These are phyloP conservation scores for Percopsis transmontana DNA, from an alignment of 2,113 vertebrate genomes.

Conservation along the genomic window DNA sequence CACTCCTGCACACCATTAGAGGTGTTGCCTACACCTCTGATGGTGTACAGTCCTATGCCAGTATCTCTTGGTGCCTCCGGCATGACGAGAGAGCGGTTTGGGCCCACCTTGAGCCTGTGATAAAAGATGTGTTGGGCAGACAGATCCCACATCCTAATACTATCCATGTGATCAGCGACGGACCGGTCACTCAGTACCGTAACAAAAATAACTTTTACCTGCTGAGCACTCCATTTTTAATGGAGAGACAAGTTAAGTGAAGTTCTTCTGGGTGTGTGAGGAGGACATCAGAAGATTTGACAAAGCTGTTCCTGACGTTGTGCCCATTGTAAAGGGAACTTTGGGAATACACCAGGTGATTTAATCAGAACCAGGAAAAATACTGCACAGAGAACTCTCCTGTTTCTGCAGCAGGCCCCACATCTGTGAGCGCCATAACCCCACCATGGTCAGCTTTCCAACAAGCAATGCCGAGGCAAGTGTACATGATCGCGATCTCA, in stretches of 20 bases:
- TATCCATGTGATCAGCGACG: conserved; percentile 22
- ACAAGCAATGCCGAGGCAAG: background rate
- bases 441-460: conserved; percentile 16
- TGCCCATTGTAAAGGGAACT: conserved; percentile 20
- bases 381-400: conserved; percentile 8
- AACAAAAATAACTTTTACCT: conserved; percentile 20
- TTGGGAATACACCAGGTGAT: conserved; percentile 13
- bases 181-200: conserved; percentile 17
- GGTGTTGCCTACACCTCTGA: conserved; percentile 2
- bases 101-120: background rate
- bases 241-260: conserved; percentile 2
- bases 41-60: conserved; percentile 4
- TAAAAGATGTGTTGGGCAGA: conserved; percentile 1
- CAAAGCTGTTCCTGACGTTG: conserved; percentile 4
- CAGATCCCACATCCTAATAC: background rate
- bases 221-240: conserved; percentile 16
- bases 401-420: conserved; percentile 25
- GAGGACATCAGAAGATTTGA: conserved; percentile 11
- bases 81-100: conserved; percentile 15
- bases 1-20: too few species aligned
- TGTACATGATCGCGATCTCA: conserved; percentile 1
- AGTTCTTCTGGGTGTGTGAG: conserved; percentile 18
- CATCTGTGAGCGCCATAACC: conserved; percentile 18
- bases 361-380: conserved; percentile 14
- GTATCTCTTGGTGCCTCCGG: conserved; percentile 2